Conservation (phyloP, 35 echinoderm and acorn worm genomes). For the Anneissia japonica region DNA sequence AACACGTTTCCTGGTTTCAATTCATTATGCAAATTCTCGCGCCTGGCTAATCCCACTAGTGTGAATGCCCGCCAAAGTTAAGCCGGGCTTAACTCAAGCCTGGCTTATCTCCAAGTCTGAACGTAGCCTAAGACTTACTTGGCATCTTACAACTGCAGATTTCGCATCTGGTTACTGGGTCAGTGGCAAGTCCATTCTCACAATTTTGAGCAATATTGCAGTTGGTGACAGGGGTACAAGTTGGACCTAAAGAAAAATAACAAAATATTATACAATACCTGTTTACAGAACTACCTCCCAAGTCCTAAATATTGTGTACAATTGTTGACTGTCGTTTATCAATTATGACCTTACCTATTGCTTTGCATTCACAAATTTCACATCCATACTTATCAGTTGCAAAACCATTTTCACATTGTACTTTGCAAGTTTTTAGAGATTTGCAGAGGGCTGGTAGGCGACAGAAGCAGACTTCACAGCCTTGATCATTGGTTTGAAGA, state of each 20-base stretch:
- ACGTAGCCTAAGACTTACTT: no score
- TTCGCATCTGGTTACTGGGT: slow-evolving; percentile 22
- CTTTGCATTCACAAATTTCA: slow-evolving; percentile 33
- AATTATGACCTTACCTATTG: neutral
- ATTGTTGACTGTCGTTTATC: no score
- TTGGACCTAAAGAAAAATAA: neutral
- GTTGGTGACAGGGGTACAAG: neutral
- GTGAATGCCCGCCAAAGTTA: no score
- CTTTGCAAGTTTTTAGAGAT: neutral
- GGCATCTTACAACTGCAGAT: slow-evolving; percentile 40
- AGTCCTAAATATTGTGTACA: no score
- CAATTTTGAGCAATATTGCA: slow-evolving; percentile 6
- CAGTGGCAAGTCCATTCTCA: slow-evolving; percentile 34
- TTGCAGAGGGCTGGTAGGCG: neutral
- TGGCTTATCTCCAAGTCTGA: no score
- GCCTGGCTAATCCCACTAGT: no score
- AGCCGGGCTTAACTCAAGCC: no score
- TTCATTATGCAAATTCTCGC: no score
- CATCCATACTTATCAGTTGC: slow-evolving; percentile 23
- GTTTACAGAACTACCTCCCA: no score
- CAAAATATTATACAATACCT: no score
- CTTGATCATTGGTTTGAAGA: neutral
- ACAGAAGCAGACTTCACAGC: slow-evolving; percentile 15
- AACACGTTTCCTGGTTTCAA: no score
- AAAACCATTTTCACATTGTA: neutral